phyloP scores from a whole-genome alignment of 2,888 invertebrate species.

The Megaustenia siamemsis region DNA sequence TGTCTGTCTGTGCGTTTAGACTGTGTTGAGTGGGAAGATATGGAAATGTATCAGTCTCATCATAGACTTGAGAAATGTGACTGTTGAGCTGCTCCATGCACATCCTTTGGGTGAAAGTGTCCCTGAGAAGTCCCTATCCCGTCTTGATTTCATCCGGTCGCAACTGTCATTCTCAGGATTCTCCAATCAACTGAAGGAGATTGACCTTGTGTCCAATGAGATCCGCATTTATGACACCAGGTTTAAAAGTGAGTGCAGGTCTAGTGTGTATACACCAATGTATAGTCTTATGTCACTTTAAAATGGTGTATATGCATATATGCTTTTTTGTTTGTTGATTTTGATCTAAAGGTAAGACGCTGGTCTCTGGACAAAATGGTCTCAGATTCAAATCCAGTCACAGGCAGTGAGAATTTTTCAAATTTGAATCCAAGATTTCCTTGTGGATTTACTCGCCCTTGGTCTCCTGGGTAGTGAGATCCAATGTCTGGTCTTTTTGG shows the following conservation, averaged over 20 bases:
- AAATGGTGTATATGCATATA: too few species aligned
- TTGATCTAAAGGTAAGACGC: too few species aligned
- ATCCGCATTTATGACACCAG: constrained; percentile 90
- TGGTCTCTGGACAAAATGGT: too few species aligned
- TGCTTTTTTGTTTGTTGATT: not conserved
- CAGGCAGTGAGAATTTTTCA: too few species aligned
- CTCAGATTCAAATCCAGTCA: too few species aligned
- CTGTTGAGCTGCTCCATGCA: constrained; percentile 83
- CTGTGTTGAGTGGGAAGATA: constrained; percentile 81
- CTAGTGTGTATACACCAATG: not conserved
- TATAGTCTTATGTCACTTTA: not conserved
- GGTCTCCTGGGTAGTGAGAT: too few species aligned
- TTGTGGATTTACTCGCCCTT: too few species aligned
- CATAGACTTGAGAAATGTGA: constrained; percentile 92
- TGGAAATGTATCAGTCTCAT: constrained; percentile 90
- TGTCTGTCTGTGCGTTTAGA: not conserved
- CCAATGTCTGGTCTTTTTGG: too few species aligned
- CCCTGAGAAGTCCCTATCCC: constrained; percentile 84
- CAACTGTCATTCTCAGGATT: constrained; percentile 90
- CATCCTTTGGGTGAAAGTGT: constrained; percentile 62
- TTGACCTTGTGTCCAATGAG: constrained; percentile 95
- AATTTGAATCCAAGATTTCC: too few species aligned
- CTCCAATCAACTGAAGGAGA: constrained; percentile 93
- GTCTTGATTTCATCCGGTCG: constrained; percentile 94
- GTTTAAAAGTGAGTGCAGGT: constrained; percentile 79